These are phyloP conservation scores for Villa cingulata DNA, from an alignment of 2,888 invertebrate species.

Conservation along the genomic window DNA sequence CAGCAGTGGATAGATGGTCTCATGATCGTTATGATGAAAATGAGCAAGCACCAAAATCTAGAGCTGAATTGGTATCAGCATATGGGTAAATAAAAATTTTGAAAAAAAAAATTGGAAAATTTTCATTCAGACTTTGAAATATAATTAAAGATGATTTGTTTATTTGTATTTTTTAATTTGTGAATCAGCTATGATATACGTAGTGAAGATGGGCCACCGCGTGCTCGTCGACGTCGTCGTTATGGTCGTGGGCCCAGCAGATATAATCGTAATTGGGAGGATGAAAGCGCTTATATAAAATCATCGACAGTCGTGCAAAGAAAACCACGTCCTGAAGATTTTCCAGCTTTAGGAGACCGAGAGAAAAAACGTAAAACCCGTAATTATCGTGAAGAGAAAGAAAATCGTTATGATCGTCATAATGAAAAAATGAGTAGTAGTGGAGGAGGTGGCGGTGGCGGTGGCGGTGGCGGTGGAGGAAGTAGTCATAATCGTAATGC, in stretches of 20 bases:
- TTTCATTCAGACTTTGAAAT: too few species aligned
- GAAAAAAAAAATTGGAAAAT: background rate
- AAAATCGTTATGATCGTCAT: conserved; percentile 26
- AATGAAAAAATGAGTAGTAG: conserved; percentile 9
- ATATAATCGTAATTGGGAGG: conserved; percentile 86
- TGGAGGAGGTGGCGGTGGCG: conserved; percentile 9
- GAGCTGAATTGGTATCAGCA: conserved; percentile 66
- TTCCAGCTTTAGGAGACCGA: conserved; percentile 37
- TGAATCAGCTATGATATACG: conserved; percentile 67
- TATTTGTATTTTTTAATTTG: conserved; percentile 10
- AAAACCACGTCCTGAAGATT: conserved; percentile 42
- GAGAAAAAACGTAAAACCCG: conserved; percentile 19
- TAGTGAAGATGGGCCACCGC: conserved; percentile 81
- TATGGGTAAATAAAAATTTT: conserved; percentile 67
- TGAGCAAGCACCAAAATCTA: conserved; percentile 70
- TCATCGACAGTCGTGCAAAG: conserved; percentile 23
- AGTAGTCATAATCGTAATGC: background rate
- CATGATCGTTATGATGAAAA: conserved; percentile 55
- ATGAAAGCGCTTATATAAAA: conserved; percentile 75
- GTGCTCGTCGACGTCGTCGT: conserved; percentile 68
- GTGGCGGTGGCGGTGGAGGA: conserved; percentile 11
- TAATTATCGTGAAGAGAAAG: conserved; percentile 24
- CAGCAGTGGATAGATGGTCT: conserved; percentile 54
- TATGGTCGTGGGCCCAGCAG: conserved; percentile 87
- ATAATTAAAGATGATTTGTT: background rate